phyloP scores from a whole-genome alignment of 2,797 vertebrate genomes.

The Champsocephalus gunnari region DNA sequence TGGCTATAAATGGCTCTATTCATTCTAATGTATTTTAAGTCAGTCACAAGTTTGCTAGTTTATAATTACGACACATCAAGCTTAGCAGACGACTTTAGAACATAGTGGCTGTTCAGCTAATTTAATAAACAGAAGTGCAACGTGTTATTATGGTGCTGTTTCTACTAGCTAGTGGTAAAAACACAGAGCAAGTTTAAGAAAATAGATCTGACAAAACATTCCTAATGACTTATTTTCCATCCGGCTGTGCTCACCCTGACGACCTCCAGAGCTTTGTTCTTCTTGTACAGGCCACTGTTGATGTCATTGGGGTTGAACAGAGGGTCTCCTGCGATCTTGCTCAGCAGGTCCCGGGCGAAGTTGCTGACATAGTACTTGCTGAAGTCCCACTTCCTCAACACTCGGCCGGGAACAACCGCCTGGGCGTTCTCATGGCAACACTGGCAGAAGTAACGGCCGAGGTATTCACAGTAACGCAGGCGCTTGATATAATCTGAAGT shows the following conservation, averaged over 20 bases:
- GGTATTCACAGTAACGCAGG: constrained; percentile 96
- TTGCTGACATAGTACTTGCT: constrained; percentile 97
- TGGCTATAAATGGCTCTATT: constrained; percentile 23
- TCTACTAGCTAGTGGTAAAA: not conserved
- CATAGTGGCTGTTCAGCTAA: not conserved
- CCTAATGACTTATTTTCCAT: not conserved
- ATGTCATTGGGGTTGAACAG: constrained; percentile 96
- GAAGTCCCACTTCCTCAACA: constrained; percentile 98
- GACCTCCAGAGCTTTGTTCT: constrained; percentile 91
- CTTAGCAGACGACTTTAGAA: not conserved
- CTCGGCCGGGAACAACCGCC: constrained; percentile 90
- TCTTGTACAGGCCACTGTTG: constrained; percentile 92
- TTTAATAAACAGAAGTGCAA: not conserved
- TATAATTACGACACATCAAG: not conserved
- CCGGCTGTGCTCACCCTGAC: constrained; percentile 86
- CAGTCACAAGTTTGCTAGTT: constrained; percentile 19
- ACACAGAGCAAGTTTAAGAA: not conserved
- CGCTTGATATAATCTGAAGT: constrained; percentile 94
- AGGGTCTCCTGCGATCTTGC: constrained; percentile 95
- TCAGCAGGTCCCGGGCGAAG: constrained; percentile 94
- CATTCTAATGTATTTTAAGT: constrained; percentile 6
- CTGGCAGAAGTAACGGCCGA: constrained; percentile 98
- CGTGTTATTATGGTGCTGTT: not conserved
- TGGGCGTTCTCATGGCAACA: constrained; percentile 97
- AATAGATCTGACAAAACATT: not conserved